Conservation (phyloP, 2,888 invertebrate species). For the Lingula anatina region DNA sequence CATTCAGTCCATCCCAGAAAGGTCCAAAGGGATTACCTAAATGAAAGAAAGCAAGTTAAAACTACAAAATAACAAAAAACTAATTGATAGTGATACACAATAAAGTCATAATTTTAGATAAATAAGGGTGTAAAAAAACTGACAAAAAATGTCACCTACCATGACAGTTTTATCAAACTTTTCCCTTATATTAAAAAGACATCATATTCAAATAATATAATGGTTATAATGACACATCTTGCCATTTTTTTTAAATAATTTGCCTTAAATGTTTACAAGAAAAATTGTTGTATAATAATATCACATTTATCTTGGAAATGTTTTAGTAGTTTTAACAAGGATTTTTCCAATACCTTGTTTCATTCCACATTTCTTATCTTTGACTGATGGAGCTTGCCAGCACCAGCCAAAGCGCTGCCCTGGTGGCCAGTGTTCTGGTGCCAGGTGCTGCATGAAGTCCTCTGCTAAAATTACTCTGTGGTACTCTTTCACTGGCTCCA, state of each 20-base stretch:
- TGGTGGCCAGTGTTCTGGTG: conserved; percentile 39
- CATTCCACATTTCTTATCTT: conserved; percentile 31
- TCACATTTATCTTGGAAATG: too few relatives aligned
- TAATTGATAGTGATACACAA: not conserved
- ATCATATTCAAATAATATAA: too few relatives aligned
- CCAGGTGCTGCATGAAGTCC: conserved; percentile 40
- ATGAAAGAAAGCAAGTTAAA: not conserved
- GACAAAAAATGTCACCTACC: not conserved
- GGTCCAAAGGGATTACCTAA: conserved; percentile 46
- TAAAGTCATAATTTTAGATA: not conserved
- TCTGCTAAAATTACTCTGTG: conserved; percentile 42
- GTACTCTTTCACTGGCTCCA: conserved; percentile 30
- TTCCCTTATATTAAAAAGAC: too few relatives aligned
- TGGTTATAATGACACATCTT: too few relatives aligned
- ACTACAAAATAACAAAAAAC: not conserved
- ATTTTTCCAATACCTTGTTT: conserved; percentile 45
- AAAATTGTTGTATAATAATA: too few relatives aligned
- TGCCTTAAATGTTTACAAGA: too few relatives aligned
- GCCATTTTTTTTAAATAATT: too few relatives aligned
- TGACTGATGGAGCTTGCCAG: conserved; percentile 14
- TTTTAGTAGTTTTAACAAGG: too few relatives aligned
- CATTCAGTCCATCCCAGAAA: conserved; percentile 47
- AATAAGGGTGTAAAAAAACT: not conserved
- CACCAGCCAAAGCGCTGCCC: conserved; percentile 41
- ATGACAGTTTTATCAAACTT: too few relatives aligned